These are phyloP conservation scores for Bombus pascuorum DNA, from an alignment of 1,140 invertebrate genomes.

Conservation along the genomic window DNA sequence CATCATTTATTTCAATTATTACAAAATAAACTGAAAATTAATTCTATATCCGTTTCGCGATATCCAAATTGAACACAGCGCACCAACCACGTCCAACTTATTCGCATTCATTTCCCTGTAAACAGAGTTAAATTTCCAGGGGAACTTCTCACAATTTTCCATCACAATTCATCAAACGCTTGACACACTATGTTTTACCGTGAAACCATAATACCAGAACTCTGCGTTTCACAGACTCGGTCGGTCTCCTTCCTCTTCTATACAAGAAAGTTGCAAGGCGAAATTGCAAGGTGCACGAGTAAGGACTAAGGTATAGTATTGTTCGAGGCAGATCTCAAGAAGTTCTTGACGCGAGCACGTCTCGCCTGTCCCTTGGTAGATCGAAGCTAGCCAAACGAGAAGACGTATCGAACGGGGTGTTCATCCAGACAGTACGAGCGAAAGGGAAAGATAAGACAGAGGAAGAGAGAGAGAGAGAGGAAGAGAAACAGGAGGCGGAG, in stretches of 20 bases:
- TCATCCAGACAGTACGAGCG: background rate
- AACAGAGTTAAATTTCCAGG: background rate
- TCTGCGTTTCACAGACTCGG: background rate
- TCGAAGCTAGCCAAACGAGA: constrained; percentile 17
- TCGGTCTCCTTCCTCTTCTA: background rate
- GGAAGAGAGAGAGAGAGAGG: background rate
- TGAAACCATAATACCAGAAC: constrained; percentile 10
- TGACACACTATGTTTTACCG: background rate
- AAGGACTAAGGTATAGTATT: constrained; percentile 5
- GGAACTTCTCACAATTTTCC: background rate
- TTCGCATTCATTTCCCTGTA: background rate
- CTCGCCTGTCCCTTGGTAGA: background rate
- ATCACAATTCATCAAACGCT: background rate
- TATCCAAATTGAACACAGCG: background rate
- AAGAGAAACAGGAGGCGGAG: background rate
- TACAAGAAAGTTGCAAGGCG: constrained; percentile 10
- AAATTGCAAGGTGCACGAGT: constrained; percentile 18
- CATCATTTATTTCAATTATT: too few relatives aligned
- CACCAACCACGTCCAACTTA: too few relatives aligned
- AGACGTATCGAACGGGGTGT: constrained; percentile 48
- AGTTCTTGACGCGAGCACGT: constrained; percentile 22
- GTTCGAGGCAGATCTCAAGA: constrained; percentile 20
- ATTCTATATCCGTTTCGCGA: background rate
- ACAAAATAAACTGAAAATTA: too few relatives aligned
- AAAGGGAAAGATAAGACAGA: background rate